phyloP scores from a whole-genome alignment of 2,113 vertebrate species.

The Pantherophis guttatus region DNA sequence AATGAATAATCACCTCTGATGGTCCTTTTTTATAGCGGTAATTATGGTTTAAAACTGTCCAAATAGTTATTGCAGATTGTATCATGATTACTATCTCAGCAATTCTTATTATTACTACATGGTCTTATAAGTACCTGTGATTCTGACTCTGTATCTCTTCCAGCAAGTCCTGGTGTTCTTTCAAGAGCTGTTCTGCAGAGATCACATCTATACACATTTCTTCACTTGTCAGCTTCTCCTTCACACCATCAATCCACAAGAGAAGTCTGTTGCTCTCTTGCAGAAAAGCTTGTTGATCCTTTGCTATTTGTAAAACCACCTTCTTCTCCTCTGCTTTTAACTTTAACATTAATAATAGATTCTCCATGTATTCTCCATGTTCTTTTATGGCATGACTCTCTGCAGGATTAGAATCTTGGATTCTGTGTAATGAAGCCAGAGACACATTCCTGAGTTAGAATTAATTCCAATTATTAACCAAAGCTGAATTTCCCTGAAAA shows the following conservation, averaged over 20 bases:
- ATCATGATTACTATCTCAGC: not conserved
- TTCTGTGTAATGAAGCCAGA: conserved; percentile 64
- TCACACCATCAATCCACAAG: conserved; percentile 66
- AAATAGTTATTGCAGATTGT: not conserved
- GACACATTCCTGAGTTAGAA: not conserved
- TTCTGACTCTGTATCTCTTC: conserved; percentile 75
- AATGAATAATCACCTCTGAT: not conserved
- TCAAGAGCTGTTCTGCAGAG: conserved; percentile 76
- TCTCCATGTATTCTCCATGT: conserved; percentile 76
- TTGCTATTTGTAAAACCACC: conserved; percentile 56
- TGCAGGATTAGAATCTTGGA: conserved; percentile 75
- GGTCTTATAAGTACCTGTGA: conserved; percentile 67
- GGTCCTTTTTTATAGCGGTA: not conserved
- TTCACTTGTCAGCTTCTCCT: conserved; percentile 70
- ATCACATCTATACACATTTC: conserved; percentile 70
- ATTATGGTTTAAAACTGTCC: not conserved
- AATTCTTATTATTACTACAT: not conserved
- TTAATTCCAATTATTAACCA: not conserved
- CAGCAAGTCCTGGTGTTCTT: conserved; percentile 73
- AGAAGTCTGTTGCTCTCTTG: conserved; percentile 72
- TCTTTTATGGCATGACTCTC: conserved; percentile 76
- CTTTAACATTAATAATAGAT: conserved; percentile 70
- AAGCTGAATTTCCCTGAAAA: not conserved
- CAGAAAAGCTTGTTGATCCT: conserved; percentile 70
- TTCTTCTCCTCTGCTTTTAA: conserved; percentile 53